Evolutionary conservation across 2,113 vertebrate genomes (phyloP).

Genomic region (Callaeas wilsoni): DNA sequence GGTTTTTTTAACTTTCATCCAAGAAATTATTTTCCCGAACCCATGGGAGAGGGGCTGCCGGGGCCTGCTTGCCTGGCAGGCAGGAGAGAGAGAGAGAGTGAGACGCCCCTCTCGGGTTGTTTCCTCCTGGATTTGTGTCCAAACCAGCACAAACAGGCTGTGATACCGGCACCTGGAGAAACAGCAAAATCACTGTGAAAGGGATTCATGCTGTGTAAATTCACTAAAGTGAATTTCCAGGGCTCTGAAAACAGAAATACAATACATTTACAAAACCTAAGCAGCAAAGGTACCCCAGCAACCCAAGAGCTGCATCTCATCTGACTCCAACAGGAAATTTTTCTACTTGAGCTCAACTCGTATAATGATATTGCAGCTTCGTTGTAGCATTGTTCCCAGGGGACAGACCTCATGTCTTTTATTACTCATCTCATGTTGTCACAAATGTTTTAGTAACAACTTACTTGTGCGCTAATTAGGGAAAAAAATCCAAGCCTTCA

Average conservation of each 20-base stretch:
- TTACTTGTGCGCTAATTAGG: constrained; percentile 3
- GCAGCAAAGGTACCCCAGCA: not conserved
- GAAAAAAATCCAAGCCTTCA: not conserved
- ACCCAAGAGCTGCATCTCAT: not conserved
- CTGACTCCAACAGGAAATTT: not conserved
- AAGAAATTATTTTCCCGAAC: no score
- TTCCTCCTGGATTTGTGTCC: no score
- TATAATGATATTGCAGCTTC: not conserved
- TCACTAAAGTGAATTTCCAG: not conserved
- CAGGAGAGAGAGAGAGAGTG: no score
- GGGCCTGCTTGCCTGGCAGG: no score
- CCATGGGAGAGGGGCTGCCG: no score
- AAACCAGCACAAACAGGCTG: no score
- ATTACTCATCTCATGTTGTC: not conserved
- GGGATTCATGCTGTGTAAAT: not conserved
- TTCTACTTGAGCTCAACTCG: not conserved
- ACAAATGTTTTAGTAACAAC: not conserved
- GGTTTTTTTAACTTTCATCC: no score
- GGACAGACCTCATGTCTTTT: not conserved
- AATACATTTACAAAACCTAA: not conserved
- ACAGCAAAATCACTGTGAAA: not conserved
- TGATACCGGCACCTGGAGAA: not conserved
- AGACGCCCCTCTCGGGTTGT: no score
- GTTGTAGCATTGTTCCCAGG: not conserved
- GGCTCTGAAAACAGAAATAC: not conserved